A percentile compares a stretch with the other conserved stretches of the same genome.
phyloP scores from a whole-genome alignment of 2,113 vertebrate genomes.

The Stomatorhinus ivindoensis region DNA sequence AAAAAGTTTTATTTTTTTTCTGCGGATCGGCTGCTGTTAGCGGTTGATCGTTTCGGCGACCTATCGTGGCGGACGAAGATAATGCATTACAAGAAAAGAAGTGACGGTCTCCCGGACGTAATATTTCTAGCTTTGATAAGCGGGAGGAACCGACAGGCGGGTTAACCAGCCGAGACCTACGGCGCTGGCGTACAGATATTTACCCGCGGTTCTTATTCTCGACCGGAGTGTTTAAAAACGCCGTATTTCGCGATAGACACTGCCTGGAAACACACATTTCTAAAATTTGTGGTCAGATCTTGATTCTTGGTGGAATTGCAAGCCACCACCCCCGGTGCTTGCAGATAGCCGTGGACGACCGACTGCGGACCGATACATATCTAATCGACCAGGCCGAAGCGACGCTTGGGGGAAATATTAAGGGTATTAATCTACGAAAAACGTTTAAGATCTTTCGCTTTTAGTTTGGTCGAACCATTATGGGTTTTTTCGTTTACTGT shows the following conservation, averaged over 20 bases:
- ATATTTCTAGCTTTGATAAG: background rate
- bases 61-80: background rate
- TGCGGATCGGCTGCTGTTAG: background rate
- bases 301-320: background rate
- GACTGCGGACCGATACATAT: background rate
- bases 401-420: background rate
- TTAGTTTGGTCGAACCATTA: background rate
- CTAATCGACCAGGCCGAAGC: background rate
- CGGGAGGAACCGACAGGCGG: background rate
- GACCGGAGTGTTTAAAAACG: background rate
- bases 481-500: background rate
- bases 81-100: background rate
- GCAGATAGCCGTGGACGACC: background rate
- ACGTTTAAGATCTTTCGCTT: background rate
- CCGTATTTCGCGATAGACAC: background rate
- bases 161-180: background rate
- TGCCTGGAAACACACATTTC: background rate
- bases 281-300: background rate
- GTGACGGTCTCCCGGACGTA: background rate
- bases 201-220: background rate
- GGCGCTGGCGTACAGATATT: background rate
- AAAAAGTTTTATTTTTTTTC: background rate
- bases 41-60: background rate
- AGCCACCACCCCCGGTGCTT: background rate
- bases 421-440: background rate